Evolutionary conservation across 2,888 invertebrate species (phyloP).

Genomic region (Smittia aterrima): DNA sequence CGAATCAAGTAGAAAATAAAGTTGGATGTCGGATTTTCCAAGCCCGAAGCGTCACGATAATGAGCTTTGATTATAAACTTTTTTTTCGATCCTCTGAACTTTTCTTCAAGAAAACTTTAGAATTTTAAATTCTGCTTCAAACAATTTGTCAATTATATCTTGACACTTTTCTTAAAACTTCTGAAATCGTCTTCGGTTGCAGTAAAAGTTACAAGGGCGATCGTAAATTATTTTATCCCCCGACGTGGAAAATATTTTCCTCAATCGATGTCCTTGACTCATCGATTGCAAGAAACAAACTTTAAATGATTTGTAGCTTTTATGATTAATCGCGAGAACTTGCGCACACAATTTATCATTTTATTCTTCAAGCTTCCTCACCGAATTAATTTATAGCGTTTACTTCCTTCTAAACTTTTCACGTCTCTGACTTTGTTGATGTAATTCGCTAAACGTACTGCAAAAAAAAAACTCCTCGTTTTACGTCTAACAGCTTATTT

Average conservation of each 20-base stretch:
- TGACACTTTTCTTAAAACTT: not conserved
- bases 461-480: not conserved
- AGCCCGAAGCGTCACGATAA: not conserved
- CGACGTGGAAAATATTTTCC: not conserved
- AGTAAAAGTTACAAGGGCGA: too few species aligned
- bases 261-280: not conserved
- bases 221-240: not conserved
- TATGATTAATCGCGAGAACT: not conserved
- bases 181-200: too few species aligned
- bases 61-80: not conserved
- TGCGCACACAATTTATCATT: not conserved
- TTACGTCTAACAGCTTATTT: not conserved
- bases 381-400: not conserved
- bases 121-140: not conserved
- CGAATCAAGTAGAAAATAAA: not conserved
- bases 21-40: not conserved
- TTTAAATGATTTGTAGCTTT: constrained; percentile 9
- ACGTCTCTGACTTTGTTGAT: not conserved
- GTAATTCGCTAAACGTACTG: constrained; percentile 18
- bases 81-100: not conserved
- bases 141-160: too few species aligned
- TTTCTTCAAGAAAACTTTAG: not conserved
- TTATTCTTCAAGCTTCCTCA: not conserved
- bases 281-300: not conserved
- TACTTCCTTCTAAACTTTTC: not conserved